These are phyloP conservation scores for Chrysolina oricalcia DNA, from an alignment of 2,888 invertebrate genomes.

Conservation along the genomic window DNA sequence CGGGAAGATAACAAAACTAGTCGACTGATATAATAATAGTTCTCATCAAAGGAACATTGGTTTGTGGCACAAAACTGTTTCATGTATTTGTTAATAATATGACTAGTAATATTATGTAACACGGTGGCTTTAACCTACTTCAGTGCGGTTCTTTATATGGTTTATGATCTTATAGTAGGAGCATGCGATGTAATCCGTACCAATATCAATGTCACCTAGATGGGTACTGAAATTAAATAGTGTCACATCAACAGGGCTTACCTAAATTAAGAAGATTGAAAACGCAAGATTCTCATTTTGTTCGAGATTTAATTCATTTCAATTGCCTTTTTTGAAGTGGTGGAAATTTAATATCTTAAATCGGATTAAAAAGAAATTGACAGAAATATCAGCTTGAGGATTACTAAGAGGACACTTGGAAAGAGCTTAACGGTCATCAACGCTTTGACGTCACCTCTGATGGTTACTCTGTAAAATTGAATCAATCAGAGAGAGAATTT, in stretches of 20 bases:
- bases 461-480: no score
- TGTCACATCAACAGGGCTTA: slow-evolving; percentile 23
- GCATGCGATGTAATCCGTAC: neutral
- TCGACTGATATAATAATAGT: no score
- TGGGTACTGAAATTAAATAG: slow-evolving; percentile 35
- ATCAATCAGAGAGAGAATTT: no score
- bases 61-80: no score
- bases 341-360: neutral
- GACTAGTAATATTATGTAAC: neutral
- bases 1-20: no score
- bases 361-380: slow-evolving; percentile 4
- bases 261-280: slow-evolving; percentile 6
- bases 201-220: slow-evolving; percentile 43
- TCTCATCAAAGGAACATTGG: no score
- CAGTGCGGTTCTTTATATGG: slow-evolving; percentile 11
- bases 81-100: no score
- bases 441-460: neutral
- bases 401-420: neutral
- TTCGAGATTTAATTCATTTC: neutral
- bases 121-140: neutral
- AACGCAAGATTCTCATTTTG: slow-evolving; percentile 6
- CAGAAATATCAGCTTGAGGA: slow-evolving; percentile 12
- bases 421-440: neutral
- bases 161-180: neutral
- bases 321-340: neutral